These are phyloP conservation scores for Buphagus erythrorhynchus DNA, from an alignment of 2,797 vertebrate genomes.

Conservation along the genomic window DNA sequence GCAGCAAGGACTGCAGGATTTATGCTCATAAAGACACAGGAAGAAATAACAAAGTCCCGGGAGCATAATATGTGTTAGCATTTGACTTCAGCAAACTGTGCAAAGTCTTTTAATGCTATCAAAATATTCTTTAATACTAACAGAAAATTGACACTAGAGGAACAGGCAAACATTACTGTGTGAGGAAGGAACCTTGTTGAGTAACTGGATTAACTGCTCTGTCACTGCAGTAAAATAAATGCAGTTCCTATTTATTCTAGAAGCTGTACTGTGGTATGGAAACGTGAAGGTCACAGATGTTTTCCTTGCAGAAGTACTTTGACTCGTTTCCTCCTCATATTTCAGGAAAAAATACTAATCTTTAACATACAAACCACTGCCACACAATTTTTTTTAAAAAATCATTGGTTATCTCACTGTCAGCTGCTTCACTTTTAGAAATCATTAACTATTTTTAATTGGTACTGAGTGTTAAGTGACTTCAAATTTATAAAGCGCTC, in stretches of 20 bases:
- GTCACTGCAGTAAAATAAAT: not conserved
- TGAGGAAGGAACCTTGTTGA: not conserved
- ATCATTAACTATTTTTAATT: not conserved
- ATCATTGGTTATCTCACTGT: not conserved
- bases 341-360: not conserved
- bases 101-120: not conserved
- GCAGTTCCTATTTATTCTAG: not conserved
- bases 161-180: not conserved
- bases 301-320: not conserved
- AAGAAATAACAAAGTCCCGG: not conserved
- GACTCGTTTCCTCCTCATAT: not conserved
- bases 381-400: not conserved
- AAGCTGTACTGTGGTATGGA: not conserved
- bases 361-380: not conserved
- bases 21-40: not conserved
- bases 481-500: not conserved
- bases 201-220: not conserved
- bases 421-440: not conserved
- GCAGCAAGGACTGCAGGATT: not conserved
- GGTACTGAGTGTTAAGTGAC: not conserved
- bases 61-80: not conserved
- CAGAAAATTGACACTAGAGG: slow-evolving; percentile 26
- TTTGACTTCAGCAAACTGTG: not conserved
- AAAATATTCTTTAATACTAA: not conserved
- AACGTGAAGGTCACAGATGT: not conserved